Conservation (phyloP, 2,113 vertebrate species). For the Coracopsis vasa region DNA sequence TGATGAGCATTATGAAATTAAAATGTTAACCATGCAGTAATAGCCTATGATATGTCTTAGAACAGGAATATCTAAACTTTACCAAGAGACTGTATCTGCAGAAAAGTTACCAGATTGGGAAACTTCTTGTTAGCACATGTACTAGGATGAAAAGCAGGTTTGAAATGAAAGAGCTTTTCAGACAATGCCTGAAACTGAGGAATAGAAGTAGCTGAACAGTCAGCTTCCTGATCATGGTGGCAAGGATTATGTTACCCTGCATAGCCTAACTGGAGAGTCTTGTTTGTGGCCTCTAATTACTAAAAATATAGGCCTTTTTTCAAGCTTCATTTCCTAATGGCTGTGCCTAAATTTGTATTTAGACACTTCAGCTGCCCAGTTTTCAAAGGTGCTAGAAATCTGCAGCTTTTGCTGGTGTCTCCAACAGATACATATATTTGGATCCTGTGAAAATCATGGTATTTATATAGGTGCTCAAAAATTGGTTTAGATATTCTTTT, state of each 20-base stretch:
- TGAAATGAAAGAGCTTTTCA: not conserved
- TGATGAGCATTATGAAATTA: not conserved
- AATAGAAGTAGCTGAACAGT: not conserved
- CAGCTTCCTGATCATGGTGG: not conserved
- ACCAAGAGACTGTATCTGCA: not conserved
- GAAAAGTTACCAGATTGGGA: not conserved
- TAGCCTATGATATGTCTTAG: not conserved
- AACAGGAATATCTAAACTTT: not conserved
- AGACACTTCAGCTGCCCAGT: not conserved
- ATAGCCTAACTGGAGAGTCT: not conserved
- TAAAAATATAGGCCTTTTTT: not conserved
- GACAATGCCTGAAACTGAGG: not conserved
- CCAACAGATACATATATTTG: not conserved
- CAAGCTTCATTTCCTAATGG: not conserved
- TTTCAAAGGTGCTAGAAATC: not conserved
- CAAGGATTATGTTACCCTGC: not conserved
- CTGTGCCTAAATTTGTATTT: not conserved
- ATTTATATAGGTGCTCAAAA: not conserved
- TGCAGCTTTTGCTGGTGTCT: not conserved
- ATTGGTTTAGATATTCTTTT: not conserved
- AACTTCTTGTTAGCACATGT: not conserved
- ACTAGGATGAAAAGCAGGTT: not conserved
- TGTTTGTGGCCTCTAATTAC: not conserved
- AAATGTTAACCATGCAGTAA: conserved; percentile 18
- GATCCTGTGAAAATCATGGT: not conserved